Evolutionary conservation across 2,797 vertebrate species (phyloP).

Genomic region (Anolis apletophallus): DNA sequence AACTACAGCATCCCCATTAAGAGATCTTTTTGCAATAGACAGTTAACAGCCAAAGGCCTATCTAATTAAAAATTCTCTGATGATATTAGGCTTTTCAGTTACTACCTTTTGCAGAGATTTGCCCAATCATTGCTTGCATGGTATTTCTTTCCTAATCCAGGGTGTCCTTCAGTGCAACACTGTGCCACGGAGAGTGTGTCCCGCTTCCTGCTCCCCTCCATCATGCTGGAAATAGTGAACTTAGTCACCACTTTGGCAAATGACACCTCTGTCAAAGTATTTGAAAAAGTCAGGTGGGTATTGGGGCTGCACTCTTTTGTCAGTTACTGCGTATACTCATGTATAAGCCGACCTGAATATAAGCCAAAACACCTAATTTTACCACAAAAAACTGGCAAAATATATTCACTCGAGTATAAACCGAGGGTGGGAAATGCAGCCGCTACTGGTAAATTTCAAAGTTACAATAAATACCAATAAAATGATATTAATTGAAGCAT

Average conservation of each 20-base stretch:
- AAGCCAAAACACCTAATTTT: too few species aligned
- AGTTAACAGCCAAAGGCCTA: too few species aligned
- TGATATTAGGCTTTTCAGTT: neutral
- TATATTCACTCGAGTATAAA: too few species aligned
- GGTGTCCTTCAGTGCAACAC: conserved; percentile 90
- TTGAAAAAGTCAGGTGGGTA: conserved; percentile 87
- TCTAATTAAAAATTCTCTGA: neutral
- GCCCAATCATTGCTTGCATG: conserved; percentile 1
- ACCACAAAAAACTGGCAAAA: too few species aligned
- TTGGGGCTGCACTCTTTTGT: neutral
- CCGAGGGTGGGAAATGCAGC: too few species aligned
- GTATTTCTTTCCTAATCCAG: conserved; percentile 71
- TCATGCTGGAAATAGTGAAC: conserved; percentile 87
- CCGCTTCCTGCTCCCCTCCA: conserved; percentile 90
- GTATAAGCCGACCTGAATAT: too few species aligned
- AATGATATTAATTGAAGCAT: too few species aligned
- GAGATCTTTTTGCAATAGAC: too few species aligned
- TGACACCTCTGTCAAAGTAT: conserved; percentile 92
- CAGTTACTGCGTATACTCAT: neutral
- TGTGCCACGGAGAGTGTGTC: conserved; percentile 88
- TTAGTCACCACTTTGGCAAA: conserved; percentile 88
- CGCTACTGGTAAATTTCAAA: too few species aligned
- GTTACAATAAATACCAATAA: too few species aligned
- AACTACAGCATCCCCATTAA: too few species aligned
- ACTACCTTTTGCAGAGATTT: neutral